Percentiles rank a stretch among this genome's conserved stretches.
phyloP scores from a whole-genome alignment of 64 coral and sea anemone species.

The Pachyseris speciosa region DNA sequence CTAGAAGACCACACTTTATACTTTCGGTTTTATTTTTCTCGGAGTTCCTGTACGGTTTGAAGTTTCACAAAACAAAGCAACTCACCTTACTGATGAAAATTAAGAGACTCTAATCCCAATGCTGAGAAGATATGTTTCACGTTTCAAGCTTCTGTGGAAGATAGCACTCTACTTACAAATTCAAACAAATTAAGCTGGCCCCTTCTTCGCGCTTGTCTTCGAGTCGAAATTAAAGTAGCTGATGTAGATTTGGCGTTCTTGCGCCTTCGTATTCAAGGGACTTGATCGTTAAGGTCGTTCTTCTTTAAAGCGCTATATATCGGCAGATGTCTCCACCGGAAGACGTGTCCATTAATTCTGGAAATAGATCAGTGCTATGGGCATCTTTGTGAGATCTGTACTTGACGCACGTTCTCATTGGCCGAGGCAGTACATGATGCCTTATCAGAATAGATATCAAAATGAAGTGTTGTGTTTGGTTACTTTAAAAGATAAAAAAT shows the following conservation, averaged over 20 bases:
- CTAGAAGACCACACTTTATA: too few relatives aligned
- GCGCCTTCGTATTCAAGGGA: too few relatives aligned
- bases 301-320: background rate
- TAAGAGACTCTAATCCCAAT: background rate
- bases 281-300: background rate
- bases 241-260: background rate
- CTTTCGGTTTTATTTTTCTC: background rate
- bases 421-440: background rate
- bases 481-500: too few relatives aligned
- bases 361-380: background rate
- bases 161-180: too few relatives aligned
- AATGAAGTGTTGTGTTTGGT: background rate
- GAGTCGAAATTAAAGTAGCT: too few relatives aligned
- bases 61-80: background rate
- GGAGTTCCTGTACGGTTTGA: background rate
- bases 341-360: background rate
- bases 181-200: too few relatives aligned
- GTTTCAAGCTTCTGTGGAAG: too few relatives aligned
- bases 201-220: too few relatives aligned
- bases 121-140: background rate
- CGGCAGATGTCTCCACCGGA: background rate
- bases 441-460: too few relatives aligned
- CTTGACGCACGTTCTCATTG: background rate
- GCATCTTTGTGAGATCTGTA: background rate
- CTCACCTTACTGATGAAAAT: background rate